phyloP scores from a whole-genome alignment of 2,113 vertebrate genomes.

The Montifringilla adamsi region DNA sequence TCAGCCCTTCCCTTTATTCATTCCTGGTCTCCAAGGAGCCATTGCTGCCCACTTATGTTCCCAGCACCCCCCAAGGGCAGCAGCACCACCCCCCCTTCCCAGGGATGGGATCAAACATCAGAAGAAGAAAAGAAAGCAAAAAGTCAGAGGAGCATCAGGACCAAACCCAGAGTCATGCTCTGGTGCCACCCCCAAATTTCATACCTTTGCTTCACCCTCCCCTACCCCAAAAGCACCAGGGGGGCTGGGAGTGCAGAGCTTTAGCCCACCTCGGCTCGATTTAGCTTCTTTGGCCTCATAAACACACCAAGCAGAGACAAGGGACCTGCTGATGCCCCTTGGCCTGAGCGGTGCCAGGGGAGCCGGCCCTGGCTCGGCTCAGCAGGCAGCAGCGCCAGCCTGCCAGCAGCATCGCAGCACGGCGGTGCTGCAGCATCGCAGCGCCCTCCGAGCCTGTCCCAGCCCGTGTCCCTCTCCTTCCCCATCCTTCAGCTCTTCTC shows the following conservation, averaged over 20 bases:
- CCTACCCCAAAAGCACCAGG: neutral
- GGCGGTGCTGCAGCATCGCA: neutral
- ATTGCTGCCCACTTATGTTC: neutral
- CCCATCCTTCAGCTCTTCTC: neutral
- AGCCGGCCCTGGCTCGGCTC: neutral
- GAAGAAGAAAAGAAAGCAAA: neutral
- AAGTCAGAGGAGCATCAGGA: neutral
- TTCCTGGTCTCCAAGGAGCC: neutral
- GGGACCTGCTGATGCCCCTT: neutral
- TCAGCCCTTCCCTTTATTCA: slow-evolving; percentile 7
- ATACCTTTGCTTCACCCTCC: neutral
- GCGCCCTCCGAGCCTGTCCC: neutral
- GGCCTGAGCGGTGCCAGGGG: neutral
- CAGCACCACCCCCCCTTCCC: neutral
- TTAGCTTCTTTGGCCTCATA: neutral
- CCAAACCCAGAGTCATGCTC: neutral
- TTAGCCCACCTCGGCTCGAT: neutral
- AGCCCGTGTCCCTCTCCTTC: accelerated
- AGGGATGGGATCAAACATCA: neutral
- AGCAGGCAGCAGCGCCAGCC: neutral
- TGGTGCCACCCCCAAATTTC: neutral
- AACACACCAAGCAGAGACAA: neutral
- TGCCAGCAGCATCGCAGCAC: neutral
- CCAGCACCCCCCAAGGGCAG: neutral
- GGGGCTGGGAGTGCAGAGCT: accelerated